A percentile compares a stretch with the other conserved stretches of the same genome.
Conservation (phyloP, 2,113 vertebrate species). For the Microtus richardsoni region DNA sequence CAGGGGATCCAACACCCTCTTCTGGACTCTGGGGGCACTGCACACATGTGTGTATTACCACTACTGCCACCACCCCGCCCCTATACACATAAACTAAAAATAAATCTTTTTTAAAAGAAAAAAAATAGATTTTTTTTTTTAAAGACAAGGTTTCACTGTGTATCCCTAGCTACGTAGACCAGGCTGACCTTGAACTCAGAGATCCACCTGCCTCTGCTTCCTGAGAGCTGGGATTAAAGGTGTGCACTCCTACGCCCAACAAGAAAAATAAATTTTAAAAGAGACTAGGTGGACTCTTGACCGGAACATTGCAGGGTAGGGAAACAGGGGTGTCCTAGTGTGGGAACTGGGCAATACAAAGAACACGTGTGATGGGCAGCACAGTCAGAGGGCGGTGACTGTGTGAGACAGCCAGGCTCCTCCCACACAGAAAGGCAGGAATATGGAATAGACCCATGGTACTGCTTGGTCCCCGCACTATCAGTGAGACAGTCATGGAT, state of each 20-base stretch:
- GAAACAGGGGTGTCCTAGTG: too few relatives aligned
- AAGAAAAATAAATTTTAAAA: not conserved
- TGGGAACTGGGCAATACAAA: not conserved
- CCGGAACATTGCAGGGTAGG: not conserved
- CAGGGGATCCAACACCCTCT: not conserved
- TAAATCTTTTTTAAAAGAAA: not conserved
- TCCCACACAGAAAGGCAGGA: not conserved
- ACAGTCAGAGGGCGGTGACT: not conserved
- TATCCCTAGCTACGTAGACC: not conserved
- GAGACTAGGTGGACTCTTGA: not conserved
- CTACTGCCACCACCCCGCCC: too few relatives aligned
- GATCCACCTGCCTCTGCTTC: not conserved
- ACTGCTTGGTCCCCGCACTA: too few relatives aligned
- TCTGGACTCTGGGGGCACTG: not conserved
- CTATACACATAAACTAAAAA: not conserved
- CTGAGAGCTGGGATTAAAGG: not conserved
- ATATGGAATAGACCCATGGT: not conserved
- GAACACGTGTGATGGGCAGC: not conserved
- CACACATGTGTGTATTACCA: too few relatives aligned
- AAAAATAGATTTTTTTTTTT: not conserved
- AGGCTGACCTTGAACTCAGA: not conserved
- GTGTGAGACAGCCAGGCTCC: not conserved
- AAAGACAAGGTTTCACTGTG: not conserved
- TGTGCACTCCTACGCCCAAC: not conserved
- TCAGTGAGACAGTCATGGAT: rapidly evolving